Base-by-base conservation (phyloP, 2,113 vertebrate genomes). In the Drymodes brunneopygia region DNA sequence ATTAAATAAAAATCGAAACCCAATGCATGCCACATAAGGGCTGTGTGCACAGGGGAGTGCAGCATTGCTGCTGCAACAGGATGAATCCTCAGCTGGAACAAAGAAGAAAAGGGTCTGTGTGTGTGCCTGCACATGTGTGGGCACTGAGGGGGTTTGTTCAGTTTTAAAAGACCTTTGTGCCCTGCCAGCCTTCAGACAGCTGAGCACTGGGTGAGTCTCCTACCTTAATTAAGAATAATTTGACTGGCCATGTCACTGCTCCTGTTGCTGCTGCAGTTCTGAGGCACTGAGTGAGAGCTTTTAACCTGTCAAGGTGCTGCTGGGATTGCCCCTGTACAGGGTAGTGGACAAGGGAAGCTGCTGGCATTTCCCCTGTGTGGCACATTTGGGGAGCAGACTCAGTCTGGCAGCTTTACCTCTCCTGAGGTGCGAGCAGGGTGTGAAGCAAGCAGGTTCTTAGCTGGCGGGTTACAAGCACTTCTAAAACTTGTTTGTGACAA, bases 141-240 rank as follows among this genome's bases (percentile, higher is more conserved):
- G 94, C 84, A 64, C 84, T 83, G 91, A 82, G 53, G 11, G 85
- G n/a, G 19, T 81, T 88, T 86, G 87, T 89, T 92, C 73, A 5
- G 19, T 33, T 86, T 65, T 94, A 19, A 89, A 91, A 84, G 87
- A 92, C 40, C 45, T 81, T 95, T 91, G 77, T 91, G 69, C 48
- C 73, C 77, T 81, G 47, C 25, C 22, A 74, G 88, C 51, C 81
- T 78, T 81, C 64, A 35, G 72, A 22, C 42, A 70, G 42, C 53
- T 56, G 47, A 82, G 45, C 33, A 2, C 0, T 33, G 79, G 21
- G 33, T 3, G 3, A 74, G 51, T 74, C 29, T 81, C 40, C 86
- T 74, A 78, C 48, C 80, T 94, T 83, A 42, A 38, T 38, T 50
- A 44, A 74, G 38, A 57, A 10, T 12, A 12, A 19, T 64, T 64